These are phyloP conservation scores for Euschistus heros DNA, from an alignment of 1,140 invertebrate genomes.

Conservation along the genomic window DNA sequence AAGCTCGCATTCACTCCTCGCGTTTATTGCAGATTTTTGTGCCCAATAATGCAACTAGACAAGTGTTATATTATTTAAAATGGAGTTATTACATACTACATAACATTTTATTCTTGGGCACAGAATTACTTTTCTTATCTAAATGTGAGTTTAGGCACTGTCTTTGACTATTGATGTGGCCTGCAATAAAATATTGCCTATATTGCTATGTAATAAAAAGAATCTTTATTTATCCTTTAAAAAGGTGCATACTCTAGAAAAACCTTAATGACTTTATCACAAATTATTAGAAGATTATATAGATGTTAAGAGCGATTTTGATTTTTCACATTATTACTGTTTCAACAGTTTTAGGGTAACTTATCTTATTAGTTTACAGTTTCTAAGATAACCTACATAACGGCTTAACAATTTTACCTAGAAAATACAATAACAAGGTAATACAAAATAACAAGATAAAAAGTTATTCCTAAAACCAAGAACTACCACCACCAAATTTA, in stretches of 20 bases:
- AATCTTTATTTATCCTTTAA: slow-evolving; percentile 1
- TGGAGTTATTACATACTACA: slow-evolving; percentile 14
- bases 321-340: too few species aligned
- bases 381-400: slow-evolving; percentile 8
- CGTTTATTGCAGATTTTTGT: slow-evolving; percentile 1
- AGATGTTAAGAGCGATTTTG: too few species aligned
- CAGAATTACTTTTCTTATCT: not conserved
- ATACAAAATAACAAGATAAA: slow-evolving; percentile 18
- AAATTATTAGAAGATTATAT: not conserved
- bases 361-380: not conserved
- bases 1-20: not conserved
- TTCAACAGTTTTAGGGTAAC: not conserved
- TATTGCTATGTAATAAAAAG: slow-evolving; percentile 12
- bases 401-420: slow-evolving; percentile 9
- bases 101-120: slow-evolving; percentile 16
- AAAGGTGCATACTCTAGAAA: not conserved
- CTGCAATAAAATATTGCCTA: slow-evolving; percentile 11
- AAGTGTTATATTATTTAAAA: slow-evolving; percentile 4
- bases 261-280: slow-evolving; percentile 1
- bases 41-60: slow-evolving; percentile 11
- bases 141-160: slow-evolving; percentile 14
- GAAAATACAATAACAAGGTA: slow-evolving; percentile 11
- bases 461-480: slow-evolving; percentile 30
- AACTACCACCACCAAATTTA: slow-evolving; percentile 29
- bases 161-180: slow-evolving; percentile 10